phyloP scores from a whole-genome alignment of 1,140 invertebrate species.

The Ylistrum balloti region DNA sequence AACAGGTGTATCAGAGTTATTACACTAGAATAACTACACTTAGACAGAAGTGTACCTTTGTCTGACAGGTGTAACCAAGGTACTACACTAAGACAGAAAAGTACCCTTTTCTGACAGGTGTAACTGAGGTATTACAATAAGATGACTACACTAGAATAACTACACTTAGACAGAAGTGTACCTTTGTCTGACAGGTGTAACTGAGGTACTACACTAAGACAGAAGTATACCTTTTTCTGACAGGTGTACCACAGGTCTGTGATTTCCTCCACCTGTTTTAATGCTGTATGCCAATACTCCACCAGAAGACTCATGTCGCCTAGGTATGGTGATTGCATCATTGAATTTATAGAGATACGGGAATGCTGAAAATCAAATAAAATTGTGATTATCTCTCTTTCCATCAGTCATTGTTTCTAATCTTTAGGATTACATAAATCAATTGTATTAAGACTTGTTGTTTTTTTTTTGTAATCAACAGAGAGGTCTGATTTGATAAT shows the following conservation, averaged over 20 bases:
- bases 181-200: no score
- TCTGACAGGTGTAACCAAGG: constrained; percentile 70
- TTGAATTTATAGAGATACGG: constrained; percentile 77
- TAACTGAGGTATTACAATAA: neutral
- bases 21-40: no score
- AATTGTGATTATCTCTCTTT: no score
- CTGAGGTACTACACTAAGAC: constrained; percentile 45
- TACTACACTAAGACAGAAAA: constrained; percentile 42
- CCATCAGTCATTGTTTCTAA: no score
- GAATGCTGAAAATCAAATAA: constrained; percentile 72
- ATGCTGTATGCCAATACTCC: constrained; percentile 71
- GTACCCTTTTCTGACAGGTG: constrained; percentile 68
- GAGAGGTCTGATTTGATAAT: no score
- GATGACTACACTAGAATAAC: no score
- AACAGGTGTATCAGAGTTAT: no score
- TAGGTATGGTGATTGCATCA: constrained; percentile 79
- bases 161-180: no score
- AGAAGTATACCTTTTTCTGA: constrained; percentile 79
- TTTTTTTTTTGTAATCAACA: no score
- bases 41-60: no score
- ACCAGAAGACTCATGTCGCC: constrained; percentile 76
- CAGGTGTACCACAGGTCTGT: constrained; percentile 77
- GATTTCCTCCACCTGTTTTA: constrained; percentile 80
- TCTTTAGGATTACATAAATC: no score
- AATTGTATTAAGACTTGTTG: no score